Evolutionary conservation across 2,113 vertebrate genomes (phyloP), one percentile per base, ranked within the genome.

Genomic region (Rattus norvegicus): DNA sequence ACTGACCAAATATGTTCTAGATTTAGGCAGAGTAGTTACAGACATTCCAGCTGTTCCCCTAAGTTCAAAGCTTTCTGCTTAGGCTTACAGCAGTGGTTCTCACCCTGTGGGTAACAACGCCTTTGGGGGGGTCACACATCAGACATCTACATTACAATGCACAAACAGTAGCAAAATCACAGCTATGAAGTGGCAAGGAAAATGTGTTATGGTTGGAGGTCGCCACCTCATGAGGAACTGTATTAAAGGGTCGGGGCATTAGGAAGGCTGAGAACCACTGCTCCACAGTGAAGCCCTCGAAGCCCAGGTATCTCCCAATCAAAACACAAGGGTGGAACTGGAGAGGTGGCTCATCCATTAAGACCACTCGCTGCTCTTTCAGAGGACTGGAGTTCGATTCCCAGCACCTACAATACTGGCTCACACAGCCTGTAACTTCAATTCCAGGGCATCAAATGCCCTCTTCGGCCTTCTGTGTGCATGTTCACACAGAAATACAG

Each of bases 291-390:
- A 91, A 77, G 59, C 20, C 81, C 52, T 87, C 0, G n/a, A 70
- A 83, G 75, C 52, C 67, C 83, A 75, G 33, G 14, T 93, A 70
- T 90, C 70, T 93, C 80, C 89, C 85, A 87, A 87, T 90, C 88
- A 93, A 92, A 61, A 22, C 61, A 54, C 20, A 95, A 67, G 39
- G 49, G 59, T 47, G 43, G 39, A 61, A 20, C 16, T 47, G 61
- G 28, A 67, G 83, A 85, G 83, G 33, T 47, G 83, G 39, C 39
- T 47, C 59, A 65, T 17, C 81, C 81, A 43, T 85, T 43, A 63
- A 20, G 59, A 67, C 28, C 4, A 12, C 10, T 49, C 49, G 16
- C 63, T 49, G 28, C 43, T 52, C 63, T 69, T 69, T 36, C 84
- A 49, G 28, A 69, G 61, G 63, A 33, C 61, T 67, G 61, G 61